Evolutionary conservation across 2,888 invertebrate genomes (phyloP), one percentile per base, ranked within the genome.

Genomic region (Caenorhabditis sp.): DNA sequence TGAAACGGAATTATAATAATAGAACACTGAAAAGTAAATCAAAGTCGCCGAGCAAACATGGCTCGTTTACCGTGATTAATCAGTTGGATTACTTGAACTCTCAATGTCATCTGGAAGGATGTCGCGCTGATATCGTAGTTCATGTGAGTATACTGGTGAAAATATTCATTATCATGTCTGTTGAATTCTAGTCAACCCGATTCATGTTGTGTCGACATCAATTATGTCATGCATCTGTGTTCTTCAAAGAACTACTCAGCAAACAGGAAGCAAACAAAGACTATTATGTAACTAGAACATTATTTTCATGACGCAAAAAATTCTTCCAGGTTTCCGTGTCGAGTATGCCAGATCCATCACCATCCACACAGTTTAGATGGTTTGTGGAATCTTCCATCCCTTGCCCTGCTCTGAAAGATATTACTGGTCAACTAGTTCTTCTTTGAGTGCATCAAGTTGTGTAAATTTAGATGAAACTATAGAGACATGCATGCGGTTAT

Each of bases 401-500:
- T 1, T 83, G 82, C 48, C 88, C 88, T 1, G 83, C 85, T 0
- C 71, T 88, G 6, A 85, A 84, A 52, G 87, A 88, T 46, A 85
- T 88, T 53, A 80, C 85, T 30, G 88, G 88, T 84, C 24, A 5
- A 43, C 32, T 53, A 48, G 13, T n/a, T n/a, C n/a, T n/a, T n/a
- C n/a, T n/a, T n/a, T n/a, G n/a, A n/a, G n/a, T n/a, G n/a, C 43
- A 41, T 32, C 17, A 7, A 37, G 43, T 32, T 24, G 4, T 24
- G 22, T n/a, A 27, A 24, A 2, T 68, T 85, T 15, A 87, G 88
- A 88, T 52, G 86, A 88, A 43, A 83, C 83, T 6, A 81, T 88
- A 39, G 88, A 88, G 61, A 86, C 88, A 2, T 87, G 87, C 52
- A 88, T 88, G 88, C 75, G 88, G 32, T 70, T 88, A n/a, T 83